These are phyloP conservation scores for Etheostoma cragini DNA, from an alignment of 2,113 vertebrate genomes.

Conservation along the genomic window DNA sequence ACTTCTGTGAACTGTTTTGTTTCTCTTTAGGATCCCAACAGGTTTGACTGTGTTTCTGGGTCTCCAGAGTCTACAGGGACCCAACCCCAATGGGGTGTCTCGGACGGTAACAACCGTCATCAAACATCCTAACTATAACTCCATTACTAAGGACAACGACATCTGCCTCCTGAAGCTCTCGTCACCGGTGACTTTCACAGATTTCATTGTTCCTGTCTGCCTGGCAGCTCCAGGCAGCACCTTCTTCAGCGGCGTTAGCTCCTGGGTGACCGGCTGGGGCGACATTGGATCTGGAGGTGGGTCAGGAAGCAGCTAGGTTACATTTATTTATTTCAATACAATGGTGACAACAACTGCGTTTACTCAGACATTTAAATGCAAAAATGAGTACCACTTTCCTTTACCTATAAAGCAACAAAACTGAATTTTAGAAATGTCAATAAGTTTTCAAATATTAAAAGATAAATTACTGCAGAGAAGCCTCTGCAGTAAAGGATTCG, in stretches of 20 bases:
- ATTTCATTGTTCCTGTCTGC: conserved; percentile 82
- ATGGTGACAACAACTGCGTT: not conserved
- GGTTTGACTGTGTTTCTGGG: conserved; percentile 27
- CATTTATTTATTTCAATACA: not conserved
- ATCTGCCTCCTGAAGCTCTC: conserved; percentile 80
- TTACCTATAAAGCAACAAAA: too few relatives aligned
- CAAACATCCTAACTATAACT: conserved; percentile 65
- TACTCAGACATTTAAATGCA: too few relatives aligned
- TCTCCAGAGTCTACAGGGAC: conserved; percentile 4
- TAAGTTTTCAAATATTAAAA: too few relatives aligned
- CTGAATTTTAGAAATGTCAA: too few relatives aligned
- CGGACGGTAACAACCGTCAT: conserved; percentile 36
- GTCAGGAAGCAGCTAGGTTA: not conserved
- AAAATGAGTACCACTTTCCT: not conserved
- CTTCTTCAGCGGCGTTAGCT: conserved; percentile 70
- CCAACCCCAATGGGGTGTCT: conserved; percentile 32
- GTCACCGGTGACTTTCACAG: conserved; percentile 64
- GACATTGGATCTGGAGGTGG: conserved; percentile 10
- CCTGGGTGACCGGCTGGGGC: conserved; percentile 90
- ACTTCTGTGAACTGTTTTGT: not conserved
- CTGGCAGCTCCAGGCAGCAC: conserved; percentile 77
- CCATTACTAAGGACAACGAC: conserved; percentile 68
- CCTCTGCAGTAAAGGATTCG: too few relatives aligned
- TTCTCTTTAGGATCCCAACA: not conserved
- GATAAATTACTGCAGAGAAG: too few relatives aligned